Evolutionary conservation across 1,140 invertebrate genomes (phyloP).

Genomic region (Drosophila rhopaloa): DNA sequence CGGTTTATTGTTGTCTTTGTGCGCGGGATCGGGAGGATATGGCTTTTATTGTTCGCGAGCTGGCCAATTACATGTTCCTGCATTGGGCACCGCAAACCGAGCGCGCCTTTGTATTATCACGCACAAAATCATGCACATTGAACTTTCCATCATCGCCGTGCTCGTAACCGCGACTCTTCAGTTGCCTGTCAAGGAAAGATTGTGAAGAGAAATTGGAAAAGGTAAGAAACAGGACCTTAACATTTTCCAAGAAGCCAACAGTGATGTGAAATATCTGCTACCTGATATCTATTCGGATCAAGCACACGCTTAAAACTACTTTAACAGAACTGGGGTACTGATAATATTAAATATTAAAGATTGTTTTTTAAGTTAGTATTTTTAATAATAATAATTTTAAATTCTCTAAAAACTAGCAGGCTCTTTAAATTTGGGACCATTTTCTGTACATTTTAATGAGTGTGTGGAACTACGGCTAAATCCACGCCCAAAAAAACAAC

Average conservation of each 20-base stretch:
- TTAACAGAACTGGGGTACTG: no score
- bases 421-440: no score
- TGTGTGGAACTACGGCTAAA: no score
- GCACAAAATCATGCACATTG: constrained; percentile 89
- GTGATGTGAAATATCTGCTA: not conserved
- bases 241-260: not conserved
- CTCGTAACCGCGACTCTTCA: constrained; percentile 87
- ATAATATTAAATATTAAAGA: no score
- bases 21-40: constrained; percentile 24
- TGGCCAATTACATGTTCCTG: constrained; percentile 76
- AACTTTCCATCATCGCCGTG: constrained; percentile 87
- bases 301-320: no score
- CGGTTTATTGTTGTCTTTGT: constrained; percentile 57
- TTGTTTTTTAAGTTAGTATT: no score
- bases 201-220: not conserved
- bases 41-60: constrained; percentile 14
- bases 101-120: constrained; percentile 87
- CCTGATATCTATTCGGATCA: not conserved
- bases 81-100: constrained; percentile 85
- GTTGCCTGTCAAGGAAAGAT: constrained; percentile 85
- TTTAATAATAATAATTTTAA: no score
- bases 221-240: not conserved
- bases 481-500: no score
- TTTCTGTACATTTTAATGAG: no score
- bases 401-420: no score